Percentiles rank a stretch among this genome's conserved stretches.
Conservation (phyloP, 2,797 vertebrate species). For the Chaetodon trifasciatus region DNA sequence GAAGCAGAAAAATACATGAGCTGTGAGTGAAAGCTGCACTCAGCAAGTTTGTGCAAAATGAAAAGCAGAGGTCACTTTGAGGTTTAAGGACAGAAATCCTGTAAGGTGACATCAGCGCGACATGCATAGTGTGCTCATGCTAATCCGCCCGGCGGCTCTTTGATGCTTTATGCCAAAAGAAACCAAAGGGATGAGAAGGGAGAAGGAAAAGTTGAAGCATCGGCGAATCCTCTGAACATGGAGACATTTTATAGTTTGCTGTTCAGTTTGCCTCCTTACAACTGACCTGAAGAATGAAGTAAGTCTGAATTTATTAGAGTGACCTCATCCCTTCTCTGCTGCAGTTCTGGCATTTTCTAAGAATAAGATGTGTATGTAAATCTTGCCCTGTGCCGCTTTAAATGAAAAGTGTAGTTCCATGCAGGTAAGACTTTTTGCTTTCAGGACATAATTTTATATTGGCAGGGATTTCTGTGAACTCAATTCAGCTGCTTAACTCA, state of each 20-base stretch:
- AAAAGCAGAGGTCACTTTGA: conserved; percentile 35
- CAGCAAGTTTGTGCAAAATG: conserved; percentile 6
- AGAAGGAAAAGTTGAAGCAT: background rate
- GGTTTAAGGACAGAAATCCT: conserved; percentile 20
- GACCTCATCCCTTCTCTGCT: background rate
- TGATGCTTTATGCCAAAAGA: conserved; percentile 12
- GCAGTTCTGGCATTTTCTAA: background rate
- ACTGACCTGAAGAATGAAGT: background rate
- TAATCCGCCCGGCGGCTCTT: conserved; percentile 3
- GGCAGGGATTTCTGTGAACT: conserved; percentile 8
- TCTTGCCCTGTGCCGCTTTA: background rate
- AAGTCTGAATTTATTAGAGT: background rate
- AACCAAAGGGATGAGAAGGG: background rate
- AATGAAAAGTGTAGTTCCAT: background rate
- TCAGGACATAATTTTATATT: background rate
- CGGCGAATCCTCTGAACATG: background rate
- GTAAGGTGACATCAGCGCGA: conserved; percentile 14
- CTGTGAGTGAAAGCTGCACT: background rate
- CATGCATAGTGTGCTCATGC: background rate
- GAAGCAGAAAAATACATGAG: background rate
- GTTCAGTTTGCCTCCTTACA: background rate
- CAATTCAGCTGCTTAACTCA: background rate
- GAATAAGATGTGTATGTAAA: background rate
- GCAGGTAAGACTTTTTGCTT: background rate
- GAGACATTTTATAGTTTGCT: background rate